These are phyloP conservation scores for Smithornis capensis DNA, from an alignment of 2,113 vertebrate genomes.

Conservation along the genomic window DNA sequence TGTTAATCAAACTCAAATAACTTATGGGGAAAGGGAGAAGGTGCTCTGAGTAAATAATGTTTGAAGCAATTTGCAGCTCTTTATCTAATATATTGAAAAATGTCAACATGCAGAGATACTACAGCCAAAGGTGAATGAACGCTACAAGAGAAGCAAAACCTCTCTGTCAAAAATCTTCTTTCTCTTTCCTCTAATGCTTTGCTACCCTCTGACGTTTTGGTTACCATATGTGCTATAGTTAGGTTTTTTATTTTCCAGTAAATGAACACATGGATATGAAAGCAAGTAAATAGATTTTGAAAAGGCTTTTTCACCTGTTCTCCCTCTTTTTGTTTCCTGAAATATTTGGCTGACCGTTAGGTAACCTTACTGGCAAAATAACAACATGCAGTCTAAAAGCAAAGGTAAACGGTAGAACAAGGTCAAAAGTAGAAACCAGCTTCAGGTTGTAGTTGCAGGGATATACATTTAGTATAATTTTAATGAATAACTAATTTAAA, in stretches of 20 bases:
- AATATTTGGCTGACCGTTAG: neutral
- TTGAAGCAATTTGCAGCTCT: neutral
- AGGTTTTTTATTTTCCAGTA: neutral
- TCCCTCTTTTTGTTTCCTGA: neutral
- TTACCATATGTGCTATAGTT: neutral
- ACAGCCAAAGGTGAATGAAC: neutral
- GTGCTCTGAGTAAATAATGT: neutral
- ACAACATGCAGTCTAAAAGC: neutral
- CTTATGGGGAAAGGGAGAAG: neutral
- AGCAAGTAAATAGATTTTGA: neutral
- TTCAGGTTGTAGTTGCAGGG: neutral
- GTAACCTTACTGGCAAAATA: neutral
- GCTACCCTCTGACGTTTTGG: neutral
- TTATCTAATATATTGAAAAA: constrained; percentile 1
- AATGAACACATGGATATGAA: neutral
- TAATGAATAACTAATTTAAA: neutral
- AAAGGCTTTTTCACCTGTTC: neutral
- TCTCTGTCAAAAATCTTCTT: neutral
- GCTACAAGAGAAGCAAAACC: neutral
- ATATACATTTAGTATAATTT: neutral
- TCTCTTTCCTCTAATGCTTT: neutral
- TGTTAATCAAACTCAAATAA: neutral
- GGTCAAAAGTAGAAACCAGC: neutral
- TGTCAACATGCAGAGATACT: neutral
- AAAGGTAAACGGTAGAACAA: neutral